Evolutionary conservation across 2,113 vertebrate species (phyloP).

Genomic region (Stegostoma tigrinum): DNA sequence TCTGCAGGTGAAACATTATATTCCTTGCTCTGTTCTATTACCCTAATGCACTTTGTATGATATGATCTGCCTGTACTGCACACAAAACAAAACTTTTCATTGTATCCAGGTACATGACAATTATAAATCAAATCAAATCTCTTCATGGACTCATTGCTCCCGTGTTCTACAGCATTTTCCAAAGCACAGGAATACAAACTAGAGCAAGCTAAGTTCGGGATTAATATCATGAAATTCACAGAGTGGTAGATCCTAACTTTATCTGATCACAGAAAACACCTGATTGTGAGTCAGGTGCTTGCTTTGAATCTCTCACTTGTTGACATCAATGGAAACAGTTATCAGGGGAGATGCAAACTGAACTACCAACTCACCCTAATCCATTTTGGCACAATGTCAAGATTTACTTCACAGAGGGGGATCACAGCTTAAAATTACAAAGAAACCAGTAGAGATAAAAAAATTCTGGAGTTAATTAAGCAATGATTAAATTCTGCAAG

Average conservation of each 20-base stretch:
- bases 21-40: too few species aligned
- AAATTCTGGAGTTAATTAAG: not conserved
- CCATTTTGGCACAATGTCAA: not conserved
- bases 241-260: slow-evolving; percentile 43
- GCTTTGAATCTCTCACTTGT: slow-evolving; percentile 46
- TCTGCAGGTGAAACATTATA: too few species aligned
- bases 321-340: not conserved
- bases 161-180: too few species aligned
- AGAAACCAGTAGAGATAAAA: not conserved
- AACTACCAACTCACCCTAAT: not conserved
- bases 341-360: not conserved
- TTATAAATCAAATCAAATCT: too few species aligned
- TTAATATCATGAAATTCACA: slow-evolving; percentile 51
- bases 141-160: too few species aligned
- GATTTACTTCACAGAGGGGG: not conserved
- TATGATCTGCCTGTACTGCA: too few species aligned
- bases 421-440: not conserved
- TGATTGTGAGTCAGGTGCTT: slow-evolving; percentile 46
- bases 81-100: too few species aligned
- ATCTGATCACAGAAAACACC: not conserved
- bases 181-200: not conserved
- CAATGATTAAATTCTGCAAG: not conserved
- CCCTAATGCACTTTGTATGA: too few species aligned
- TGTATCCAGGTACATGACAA: too few species aligned
- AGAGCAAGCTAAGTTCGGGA: slow-evolving; percentile 37